Evolutionary conservation across 1,140 invertebrate species (phyloP), one percentile per base, ranked within the genome.

Genomic region (Brachionus manjavacas): DNA sequence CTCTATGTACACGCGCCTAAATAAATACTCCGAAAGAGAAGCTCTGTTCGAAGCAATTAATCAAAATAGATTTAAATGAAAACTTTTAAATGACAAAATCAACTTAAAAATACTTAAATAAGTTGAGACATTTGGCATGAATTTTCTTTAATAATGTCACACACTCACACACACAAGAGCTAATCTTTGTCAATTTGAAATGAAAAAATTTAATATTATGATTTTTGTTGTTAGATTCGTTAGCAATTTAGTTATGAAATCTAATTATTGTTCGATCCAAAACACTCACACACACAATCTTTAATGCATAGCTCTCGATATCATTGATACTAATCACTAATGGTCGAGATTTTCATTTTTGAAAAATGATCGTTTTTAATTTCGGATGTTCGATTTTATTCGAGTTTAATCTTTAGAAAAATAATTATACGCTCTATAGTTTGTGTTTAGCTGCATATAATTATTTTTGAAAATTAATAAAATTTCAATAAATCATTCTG

Each of bases 401-500:
- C 52, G 52, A 60, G 52, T 60, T 60, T 60, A 60, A 60, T 60
- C 52, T 60, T 9, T 60, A 60, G 52, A 9, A 60, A 60, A 60
- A 60, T 20, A 60, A 60, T 60, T 60, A 60, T 60, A 60, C 20
- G n/a, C 52, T 16, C 16, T 9, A 60, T 6, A 23, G 52, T 60
- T 60, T 60, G 20, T 60, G 52, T 60, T 60, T 60, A 60, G 43
- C 52, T 60, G 52, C 52, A 23, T 60, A 60, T 60, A 60, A 60
- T 60, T 60, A 60, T 25, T 23, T 60, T 23, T 60, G n/a, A 60
- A 60, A 60, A 60, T 60, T 60, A 60, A 60, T 60, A 60, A 60
- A 60, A 60, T 60, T 60, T 60, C 52, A 60, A 60, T 60, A 60
- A 60, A 60, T 60, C 52, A 60, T 60, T 60, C 52, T 60, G 52